Conservation (phyloP, 2,113 vertebrate genomes). For the Silurus meridionalis region DNA sequence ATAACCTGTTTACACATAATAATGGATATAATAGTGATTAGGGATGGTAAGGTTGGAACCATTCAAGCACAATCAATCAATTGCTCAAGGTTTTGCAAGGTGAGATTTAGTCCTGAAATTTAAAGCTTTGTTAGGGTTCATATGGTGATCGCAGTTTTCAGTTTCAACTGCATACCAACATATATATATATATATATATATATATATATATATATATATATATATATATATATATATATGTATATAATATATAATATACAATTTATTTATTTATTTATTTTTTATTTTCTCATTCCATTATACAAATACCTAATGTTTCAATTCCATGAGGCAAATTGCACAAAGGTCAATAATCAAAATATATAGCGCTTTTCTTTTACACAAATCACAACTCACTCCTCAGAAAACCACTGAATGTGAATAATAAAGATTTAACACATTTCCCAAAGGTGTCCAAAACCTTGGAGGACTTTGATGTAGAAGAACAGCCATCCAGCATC, state of each 20-base stretch:
- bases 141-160: not conserved
- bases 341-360: not conserved
- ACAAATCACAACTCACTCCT: not conserved
- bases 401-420: not conserved
- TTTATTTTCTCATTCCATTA: no score
- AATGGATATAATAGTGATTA: not conserved
- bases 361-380: not conserved
- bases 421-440: not conserved
- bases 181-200: no score
- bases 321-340: no score
- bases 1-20: not conserved
- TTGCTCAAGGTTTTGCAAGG: not conserved
- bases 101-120: no score
- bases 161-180: not conserved
- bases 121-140: no score
- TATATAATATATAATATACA: no score
- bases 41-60: not conserved
- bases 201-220: no score
- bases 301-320: no score
- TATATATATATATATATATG: no score
- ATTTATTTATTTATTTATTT: no score
- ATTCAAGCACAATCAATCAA: not conserved
- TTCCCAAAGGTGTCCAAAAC: conserved; percentile 80
- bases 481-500: conserved; percentile 79
- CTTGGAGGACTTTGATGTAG: conserved; percentile 91